These are phyloP conservation scores for Oophaga pumilio DNA, from an alignment of 2,113 vertebrate genomes.

Conservation along the genomic window DNA sequence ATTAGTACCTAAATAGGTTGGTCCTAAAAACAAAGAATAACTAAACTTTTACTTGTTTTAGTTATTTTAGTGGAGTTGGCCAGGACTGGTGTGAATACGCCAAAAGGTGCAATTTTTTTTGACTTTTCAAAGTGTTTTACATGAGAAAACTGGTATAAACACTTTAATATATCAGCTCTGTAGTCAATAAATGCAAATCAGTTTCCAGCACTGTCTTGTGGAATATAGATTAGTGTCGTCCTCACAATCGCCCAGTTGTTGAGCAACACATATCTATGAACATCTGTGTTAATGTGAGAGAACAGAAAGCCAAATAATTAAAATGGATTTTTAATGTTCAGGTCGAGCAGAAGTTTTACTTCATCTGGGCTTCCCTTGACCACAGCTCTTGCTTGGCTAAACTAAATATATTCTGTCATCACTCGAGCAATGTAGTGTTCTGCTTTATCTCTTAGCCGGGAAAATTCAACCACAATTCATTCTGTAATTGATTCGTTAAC, in stretches of 20 bases:
- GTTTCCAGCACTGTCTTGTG: neutral
- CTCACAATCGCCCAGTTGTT: neutral
- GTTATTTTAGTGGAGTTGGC: too few species aligned
- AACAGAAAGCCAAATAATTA: conserved; percentile 3
- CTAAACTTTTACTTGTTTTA: too few species aligned
- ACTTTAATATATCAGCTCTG: too few species aligned
- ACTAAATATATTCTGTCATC: conserved; percentile 47
- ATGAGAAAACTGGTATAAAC: too few species aligned
- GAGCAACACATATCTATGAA: neutral
- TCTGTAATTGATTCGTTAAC: conserved; percentile 38
- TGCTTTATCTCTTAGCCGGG: conserved; percentile 27
- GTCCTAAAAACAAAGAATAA: too few species aligned
- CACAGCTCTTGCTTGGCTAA: conserved; percentile 27
- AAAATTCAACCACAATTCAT: conserved; percentile 40
- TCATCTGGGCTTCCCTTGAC: conserved; percentile 38
- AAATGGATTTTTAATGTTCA: conserved; percentile 50
- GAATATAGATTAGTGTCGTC: neutral
- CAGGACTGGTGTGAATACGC: too few species aligned
- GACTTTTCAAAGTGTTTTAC: too few species aligned
- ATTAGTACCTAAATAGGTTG: too few species aligned
- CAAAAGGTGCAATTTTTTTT: too few species aligned
- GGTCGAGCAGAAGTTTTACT: neutral
- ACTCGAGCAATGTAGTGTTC: conserved; percentile 42
- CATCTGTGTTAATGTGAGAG: conserved; percentile 5
- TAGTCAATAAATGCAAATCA: neutral